Evolutionary conservation across 2,113 vertebrate species (phyloP).

Genomic region (Orientallactaga bullata): DNA sequence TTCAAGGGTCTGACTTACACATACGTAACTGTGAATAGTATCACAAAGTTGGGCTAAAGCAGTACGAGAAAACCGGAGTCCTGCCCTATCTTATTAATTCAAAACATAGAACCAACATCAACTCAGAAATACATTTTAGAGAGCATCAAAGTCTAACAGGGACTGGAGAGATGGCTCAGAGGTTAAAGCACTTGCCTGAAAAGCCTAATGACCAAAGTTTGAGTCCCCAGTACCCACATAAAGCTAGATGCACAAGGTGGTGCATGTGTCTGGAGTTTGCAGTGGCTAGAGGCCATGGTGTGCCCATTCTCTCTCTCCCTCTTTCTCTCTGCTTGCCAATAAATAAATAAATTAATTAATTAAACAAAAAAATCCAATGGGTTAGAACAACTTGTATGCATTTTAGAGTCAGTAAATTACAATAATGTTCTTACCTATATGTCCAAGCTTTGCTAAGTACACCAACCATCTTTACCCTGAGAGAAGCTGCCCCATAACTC

Average conservation of each 20-base stretch:
- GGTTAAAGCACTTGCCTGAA: no score
- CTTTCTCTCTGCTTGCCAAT: no score
- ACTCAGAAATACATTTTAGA: neutral
- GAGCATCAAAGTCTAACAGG: neutral
- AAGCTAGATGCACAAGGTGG: no score
- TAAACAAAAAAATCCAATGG: neutral
- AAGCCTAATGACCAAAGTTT: no score
- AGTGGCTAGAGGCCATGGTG: no score
- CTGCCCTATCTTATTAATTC: conserved; percentile 22
- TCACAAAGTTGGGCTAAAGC: neutral
- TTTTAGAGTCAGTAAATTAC: neutral
- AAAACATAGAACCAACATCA: neutral
- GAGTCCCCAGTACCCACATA: no score
- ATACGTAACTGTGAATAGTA: conserved; percentile 21
- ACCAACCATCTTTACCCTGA: neutral
- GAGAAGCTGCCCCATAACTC: conserved; percentile 11
- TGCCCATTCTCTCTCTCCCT: no score
- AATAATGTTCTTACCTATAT: neutral
- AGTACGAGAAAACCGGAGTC: conserved; percentile 38
- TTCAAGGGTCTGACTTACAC: conserved; percentile 25
- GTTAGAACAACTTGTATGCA: neutral
- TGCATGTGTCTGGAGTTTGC: no score
- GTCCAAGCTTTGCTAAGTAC: neutral
- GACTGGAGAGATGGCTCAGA: no score
- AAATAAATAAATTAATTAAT: no score